Evolutionary conservation across 2,113 vertebrate genomes (phyloP).

Genomic region (Leucosticte australis): DNA sequence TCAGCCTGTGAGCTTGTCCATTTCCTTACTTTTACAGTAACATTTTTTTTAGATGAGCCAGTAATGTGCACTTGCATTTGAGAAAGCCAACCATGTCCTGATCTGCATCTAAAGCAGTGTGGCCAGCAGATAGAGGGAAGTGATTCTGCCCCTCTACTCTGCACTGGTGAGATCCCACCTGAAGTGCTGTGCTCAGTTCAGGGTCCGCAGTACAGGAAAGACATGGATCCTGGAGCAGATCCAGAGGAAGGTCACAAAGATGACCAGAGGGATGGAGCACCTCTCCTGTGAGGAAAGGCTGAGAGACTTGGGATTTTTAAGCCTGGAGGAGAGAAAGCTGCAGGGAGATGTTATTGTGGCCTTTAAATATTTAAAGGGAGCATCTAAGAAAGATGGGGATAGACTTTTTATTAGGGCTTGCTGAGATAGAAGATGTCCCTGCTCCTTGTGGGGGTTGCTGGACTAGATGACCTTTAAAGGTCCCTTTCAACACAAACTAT

Average conservation of each 20-base stretch:
- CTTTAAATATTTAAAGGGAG: neutral
- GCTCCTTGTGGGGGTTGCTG: neutral
- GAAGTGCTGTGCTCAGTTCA: neutral
- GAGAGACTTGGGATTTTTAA: neutral
- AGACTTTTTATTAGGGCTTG: neutral
- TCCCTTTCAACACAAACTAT: neutral
- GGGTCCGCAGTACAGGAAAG: neutral
- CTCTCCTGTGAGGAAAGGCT: neutral
- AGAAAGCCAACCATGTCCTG: neutral
- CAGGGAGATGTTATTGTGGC: neutral
- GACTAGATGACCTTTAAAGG: neutral
- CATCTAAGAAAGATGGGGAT: neutral
- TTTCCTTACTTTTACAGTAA: neutral
- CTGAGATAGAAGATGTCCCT: neutral
- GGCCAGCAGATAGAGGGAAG: neutral
- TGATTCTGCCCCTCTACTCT: neutral
- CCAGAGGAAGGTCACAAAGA: neutral
- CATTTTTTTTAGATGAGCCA: neutral
- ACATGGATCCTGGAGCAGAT: accelerated
- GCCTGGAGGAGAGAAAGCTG: neutral
- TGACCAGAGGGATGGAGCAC: neutral
- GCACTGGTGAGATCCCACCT: neutral
- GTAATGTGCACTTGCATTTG: accelerated
- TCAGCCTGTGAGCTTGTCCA: neutral
- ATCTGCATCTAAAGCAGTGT: neutral